A percentile compares a stretch with the other conserved stretches of the same genome.
Conservation (phyloP, 2,797 vertebrate species). For the Sandelia bainsii region DNA sequence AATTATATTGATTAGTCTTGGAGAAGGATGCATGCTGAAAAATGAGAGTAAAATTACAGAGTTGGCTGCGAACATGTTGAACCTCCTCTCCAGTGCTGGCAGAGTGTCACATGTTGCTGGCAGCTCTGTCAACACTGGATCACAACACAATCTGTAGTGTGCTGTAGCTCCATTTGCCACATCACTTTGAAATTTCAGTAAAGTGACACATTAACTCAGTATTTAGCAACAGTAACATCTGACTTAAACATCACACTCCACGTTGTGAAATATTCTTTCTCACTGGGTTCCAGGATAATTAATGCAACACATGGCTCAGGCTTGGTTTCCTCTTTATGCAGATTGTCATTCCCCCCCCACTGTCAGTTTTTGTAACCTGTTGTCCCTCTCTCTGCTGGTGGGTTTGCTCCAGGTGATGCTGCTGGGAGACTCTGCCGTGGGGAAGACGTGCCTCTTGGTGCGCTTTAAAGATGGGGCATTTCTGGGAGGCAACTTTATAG, state of each 20-base stretch:
- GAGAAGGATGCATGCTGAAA: conserved; percentile 3
- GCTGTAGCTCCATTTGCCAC: not conserved
- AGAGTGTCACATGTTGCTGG: conserved; percentile 41
- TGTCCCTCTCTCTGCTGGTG: conserved; percentile 57
- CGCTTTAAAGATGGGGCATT: conserved; percentile 98
- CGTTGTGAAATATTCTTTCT: conserved; percentile 30
- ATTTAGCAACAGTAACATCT: conserved; percentile 14
- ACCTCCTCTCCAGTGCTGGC: conserved; percentile 9
- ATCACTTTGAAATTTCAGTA: not conserved
- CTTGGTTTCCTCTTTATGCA: not conserved
- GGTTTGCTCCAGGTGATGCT: conserved; percentile 94
- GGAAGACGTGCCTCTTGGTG: conserved; percentile 98
- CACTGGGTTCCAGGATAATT: conserved; percentile 4
- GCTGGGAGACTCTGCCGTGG: conserved; percentile 97
- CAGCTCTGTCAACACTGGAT: conserved; percentile 30
- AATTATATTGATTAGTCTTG: conserved; percentile 40
- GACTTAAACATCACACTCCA: conserved; percentile 1
- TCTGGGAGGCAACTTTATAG: conserved; percentile 97
- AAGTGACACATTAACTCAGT: conserved; percentile 8
- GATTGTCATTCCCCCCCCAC: not conserved
- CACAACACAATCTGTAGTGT: not conserved
- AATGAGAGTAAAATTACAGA: conserved; percentile 25
- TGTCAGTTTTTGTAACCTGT: conserved; percentile 39
- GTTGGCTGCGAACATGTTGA: conserved; percentile 20
- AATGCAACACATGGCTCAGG: not conserved